Base-by-base conservation (phyloP, 1,140 invertebrate species). In the Drosophila gunungcola region DNA sequence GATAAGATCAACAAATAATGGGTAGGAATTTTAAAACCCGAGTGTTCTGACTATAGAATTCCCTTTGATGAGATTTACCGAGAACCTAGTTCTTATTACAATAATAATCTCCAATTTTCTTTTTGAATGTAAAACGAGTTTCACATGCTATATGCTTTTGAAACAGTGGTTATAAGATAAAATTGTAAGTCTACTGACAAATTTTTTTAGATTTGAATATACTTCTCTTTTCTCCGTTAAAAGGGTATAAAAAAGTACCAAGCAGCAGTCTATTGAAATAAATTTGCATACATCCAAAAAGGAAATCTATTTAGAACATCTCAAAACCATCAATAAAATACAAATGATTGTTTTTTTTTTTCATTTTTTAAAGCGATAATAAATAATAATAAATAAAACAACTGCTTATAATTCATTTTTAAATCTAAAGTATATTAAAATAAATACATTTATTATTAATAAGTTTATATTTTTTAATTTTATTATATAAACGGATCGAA, bases 271-370 rank as follows among this genome's bases (percentile, higher is more conserved):
- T 73, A 68, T 77, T 68, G 43, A 85, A 77, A 83, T 73, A 84
- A 89, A 83, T 88, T 89, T 89, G 76, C 83, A 82, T 68, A 49
- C 60, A 73, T 38, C 67, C 58, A 53, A 86, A 82, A 84, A 54
- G 10, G 25, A 46, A 65, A 88, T 88, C 83, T 89, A 88, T 88
- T 83, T 27, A 21, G 83, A 72, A 43, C 83, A 88, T 88, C 83
- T 73, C 4, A 12, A 16, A 21, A 34, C 4, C 10, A 2, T 32
- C 25, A 49, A 29, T 53, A 27, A 29, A 56, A 48, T 41, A n/a
- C 10, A 21, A 27, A 27, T 25, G 34, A 13, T 63, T 51, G 34
- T 57, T 0, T 32, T 39, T 43, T 16, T 27, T 42, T 34, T 13
- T 39, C 32, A 52, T 57, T 38, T n/a, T 46, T 48, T 3, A 7